Evolutionary conservation across 2,888 invertebrate species (phyloP), one percentile per base, ranked within the genome.

Genomic region (Apocheima hispidaria): DNA sequence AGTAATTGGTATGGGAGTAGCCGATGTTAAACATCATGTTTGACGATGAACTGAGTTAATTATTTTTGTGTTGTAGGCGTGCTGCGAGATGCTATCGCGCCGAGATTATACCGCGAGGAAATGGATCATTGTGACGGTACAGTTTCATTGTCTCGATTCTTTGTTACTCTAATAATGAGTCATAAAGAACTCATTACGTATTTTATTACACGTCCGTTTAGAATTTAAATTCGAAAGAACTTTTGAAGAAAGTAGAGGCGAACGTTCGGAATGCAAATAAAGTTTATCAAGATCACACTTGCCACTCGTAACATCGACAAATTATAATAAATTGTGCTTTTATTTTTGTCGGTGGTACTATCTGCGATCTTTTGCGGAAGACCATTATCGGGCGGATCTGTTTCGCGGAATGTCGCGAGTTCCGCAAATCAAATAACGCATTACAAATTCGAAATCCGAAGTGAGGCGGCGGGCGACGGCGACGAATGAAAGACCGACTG

Each of bases 1-100:
- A 89, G 91, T 90, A 91, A 92, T 90, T 88, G 90, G 87, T 90
- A 86, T 86, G 88, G 88, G 90, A 90, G 91, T 90, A 90, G 90
- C 86, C 80, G 86, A 83, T 90, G 90, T 91, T 85, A 84, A 84
- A 92, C 92, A 90, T 84, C 82, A 82, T 90, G 90, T 91, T 90
- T 83, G 86, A 85, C 83, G 89, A 83, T 82, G 86, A 79, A 81
- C 79, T 75, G 82, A 84, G 88, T 88, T 91, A 92, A 92, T 92
- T 92, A 92, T 92, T 91, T 92, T 88, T 86, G 80, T 89, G 88
- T 90, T 84, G 88, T 88, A 87, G 89, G 87, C 89, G 88, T 84
- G 80, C 81, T 79, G 77, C 74, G 80, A 83, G 90, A 90, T 90
- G 70, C 68, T 85, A 90, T 90, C 88, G 74, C 63, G 63, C 72